Evolutionary conservation across 2,113 vertebrate genomes (phyloP).

Genomic region (Cisticola juncidis): DNA sequence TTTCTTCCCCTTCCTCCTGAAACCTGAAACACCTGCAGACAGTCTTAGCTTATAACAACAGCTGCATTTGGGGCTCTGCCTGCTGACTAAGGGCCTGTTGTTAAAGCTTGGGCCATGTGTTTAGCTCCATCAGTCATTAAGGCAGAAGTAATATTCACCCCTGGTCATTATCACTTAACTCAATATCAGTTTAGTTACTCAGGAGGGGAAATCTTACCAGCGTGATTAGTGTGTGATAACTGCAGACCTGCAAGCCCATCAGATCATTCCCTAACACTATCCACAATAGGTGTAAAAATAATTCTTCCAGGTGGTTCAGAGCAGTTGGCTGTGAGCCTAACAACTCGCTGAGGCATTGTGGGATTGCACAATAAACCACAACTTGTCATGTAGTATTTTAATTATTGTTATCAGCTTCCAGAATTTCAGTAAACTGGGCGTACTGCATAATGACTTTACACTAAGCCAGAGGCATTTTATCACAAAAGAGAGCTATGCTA

Average conservation of each 20-base stretch:
- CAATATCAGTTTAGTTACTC: background rate
- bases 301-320: conserved; percentile 39
- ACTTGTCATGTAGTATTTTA: conserved; percentile 18
- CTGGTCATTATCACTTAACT: background rate
- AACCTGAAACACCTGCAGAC: background rate
- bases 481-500: background rate
- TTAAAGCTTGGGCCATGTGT: background rate
- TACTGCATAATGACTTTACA: background rate
- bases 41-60: background rate
- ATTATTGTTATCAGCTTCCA: conserved; percentile 40
- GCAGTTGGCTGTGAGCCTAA: conserved; percentile 14
- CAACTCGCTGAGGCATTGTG: conserved; percentile 1
- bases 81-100: background rate
- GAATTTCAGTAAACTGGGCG: conserved; percentile 1
- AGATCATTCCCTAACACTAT: background rate
- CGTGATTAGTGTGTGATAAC: background rate
- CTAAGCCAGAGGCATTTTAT: background rate
- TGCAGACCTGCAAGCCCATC: background rate
- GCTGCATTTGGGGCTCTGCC: background rate
- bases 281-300: background rate
- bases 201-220: conserved; percentile 5
- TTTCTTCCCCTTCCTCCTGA: background rate
- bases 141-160: background rate
- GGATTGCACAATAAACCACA: conserved; percentile 19
- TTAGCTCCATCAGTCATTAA: background rate